phyloP scores from a whole-genome alignment of 2,888 invertebrate species.

The Theodoxus fluviatilis region DNA sequence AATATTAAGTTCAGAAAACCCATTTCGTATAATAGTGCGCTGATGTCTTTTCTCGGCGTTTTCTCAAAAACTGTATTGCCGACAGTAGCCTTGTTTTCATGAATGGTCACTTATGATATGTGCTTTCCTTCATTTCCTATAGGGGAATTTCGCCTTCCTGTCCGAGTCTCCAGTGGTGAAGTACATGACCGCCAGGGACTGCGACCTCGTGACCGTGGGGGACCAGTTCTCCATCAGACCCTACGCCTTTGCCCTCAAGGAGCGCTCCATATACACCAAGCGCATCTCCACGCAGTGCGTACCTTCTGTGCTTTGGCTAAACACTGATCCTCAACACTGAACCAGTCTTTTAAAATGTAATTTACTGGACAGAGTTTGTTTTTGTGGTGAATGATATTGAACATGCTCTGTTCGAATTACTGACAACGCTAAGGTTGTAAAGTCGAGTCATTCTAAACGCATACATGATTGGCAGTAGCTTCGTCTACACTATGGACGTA shows the following conservation, averaged over 20 bases:
- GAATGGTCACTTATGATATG: too few species aligned
- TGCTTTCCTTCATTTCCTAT: too few species aligned
- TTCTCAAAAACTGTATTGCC: too few species aligned
- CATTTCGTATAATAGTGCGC: too few species aligned
- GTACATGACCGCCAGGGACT: slow-evolving; percentile 38
- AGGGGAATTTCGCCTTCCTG: slow-evolving; percentile 43
- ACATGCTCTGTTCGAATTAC: not conserved
- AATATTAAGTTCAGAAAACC: too few species aligned
- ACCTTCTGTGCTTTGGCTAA: not conserved
- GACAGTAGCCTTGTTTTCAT: too few species aligned
- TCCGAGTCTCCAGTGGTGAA: slow-evolving; percentile 47
- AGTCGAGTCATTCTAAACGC: too few species aligned
- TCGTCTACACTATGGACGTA: too few species aligned
- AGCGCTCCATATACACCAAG: slow-evolving; percentile 39
- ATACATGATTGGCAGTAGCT: too few species aligned
- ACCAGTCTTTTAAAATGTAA: not conserved
- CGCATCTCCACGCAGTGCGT: slow-evolving; percentile 33
- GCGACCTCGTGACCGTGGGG: slow-evolving; percentile 41
- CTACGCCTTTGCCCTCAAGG: slow-evolving; percentile 46
- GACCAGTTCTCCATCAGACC: slow-evolving; percentile 47
- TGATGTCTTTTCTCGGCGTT: too few species aligned
- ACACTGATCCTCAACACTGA: not conserved
- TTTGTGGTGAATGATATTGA: not conserved
- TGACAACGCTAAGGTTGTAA: not conserved
- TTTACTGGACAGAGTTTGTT: not conserved